Evolutionary conservation across 2,797 vertebrate species (phyloP).

Genomic region (Acanthornis magna): DNA sequence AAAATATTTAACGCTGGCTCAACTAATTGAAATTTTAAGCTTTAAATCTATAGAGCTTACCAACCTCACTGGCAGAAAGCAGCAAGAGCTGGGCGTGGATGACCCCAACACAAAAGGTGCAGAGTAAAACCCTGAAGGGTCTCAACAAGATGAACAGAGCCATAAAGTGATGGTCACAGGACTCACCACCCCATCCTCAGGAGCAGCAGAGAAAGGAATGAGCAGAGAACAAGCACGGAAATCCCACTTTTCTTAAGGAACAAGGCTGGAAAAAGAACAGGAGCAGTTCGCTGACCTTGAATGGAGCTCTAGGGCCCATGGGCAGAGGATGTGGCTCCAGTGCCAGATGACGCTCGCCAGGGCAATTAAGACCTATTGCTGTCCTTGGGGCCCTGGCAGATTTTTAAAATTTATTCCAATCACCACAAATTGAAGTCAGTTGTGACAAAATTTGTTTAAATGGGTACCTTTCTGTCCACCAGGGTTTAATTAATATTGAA

Average conservation of each 20-base stretch:
- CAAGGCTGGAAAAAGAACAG: fast-evolving
- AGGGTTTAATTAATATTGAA: neutral
- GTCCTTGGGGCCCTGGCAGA: fast-evolving
- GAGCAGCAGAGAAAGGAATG: fast-evolving
- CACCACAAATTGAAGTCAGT: neutral
- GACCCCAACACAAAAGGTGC: fast-evolving
- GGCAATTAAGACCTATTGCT: neutral
- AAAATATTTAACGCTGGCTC: neutral
- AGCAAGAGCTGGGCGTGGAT: fast-evolving
- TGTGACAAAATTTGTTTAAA: neutral
- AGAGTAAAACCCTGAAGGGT: fast-evolving
- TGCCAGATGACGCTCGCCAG: neutral
- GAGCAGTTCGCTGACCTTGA: fast-evolving
- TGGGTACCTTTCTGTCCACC: neutral
- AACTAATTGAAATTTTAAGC: neutral
- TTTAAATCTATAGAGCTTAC: neutral
- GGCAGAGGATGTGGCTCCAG: neutral
- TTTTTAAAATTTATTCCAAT: neutral
- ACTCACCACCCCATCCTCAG: neutral
- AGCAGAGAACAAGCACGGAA: fast-evolving
- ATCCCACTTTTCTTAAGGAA: fast-evolving
- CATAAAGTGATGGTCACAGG: fast-evolving
- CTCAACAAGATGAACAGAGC: fast-evolving
- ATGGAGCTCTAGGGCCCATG: neutral
- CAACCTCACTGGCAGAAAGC: neutral